Conservation (phyloP, 2,888 invertebrate genomes). For the Odontomyia ornata region DNA sequence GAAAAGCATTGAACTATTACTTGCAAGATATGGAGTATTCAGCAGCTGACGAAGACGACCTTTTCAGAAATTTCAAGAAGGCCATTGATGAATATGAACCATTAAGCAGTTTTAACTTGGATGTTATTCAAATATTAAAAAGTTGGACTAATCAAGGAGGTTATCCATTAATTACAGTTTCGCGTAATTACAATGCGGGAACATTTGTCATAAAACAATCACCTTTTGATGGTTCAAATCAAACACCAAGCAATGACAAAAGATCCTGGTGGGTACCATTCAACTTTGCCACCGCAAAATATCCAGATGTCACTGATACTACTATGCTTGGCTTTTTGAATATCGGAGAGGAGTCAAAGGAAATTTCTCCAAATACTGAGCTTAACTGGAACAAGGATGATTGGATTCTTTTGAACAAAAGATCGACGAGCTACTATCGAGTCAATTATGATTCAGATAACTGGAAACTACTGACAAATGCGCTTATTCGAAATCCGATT, state of each 20-base stretch:
- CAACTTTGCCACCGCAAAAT: constrained; percentile 45
- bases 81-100: constrained; percentile 51
- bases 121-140: not conserved
- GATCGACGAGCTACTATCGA: constrained; percentile 67
- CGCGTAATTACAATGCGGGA: not conserved
- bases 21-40: constrained; percentile 15
- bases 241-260: not conserved
- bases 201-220: not conserved
- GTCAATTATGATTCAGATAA: constrained; percentile 72
- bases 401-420: constrained; percentile 67
- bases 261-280: constrained; percentile 48
- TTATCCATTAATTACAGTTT: constrained; percentile 3
- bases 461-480: constrained; percentile 70
- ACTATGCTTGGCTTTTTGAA: constrained; percentile 29
- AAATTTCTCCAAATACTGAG: not conserved
- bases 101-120: no score
- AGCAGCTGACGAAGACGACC: constrained; percentile 54
- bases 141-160: not conserved
- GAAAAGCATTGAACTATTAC: constrained; percentile 22
- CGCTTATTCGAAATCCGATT: not conserved
- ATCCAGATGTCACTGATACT: constrained; percentile 34
- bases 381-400: constrained; percentile 42
- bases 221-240: constrained; percentile 4
- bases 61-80: constrained; percentile 46
- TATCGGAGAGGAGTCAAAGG: not conserved